Evolutionary conservation across 2,797 vertebrate genomes (phyloP), one percentile per base, ranked within the genome.

Genomic region (Apodemus agrarius): DNA sequence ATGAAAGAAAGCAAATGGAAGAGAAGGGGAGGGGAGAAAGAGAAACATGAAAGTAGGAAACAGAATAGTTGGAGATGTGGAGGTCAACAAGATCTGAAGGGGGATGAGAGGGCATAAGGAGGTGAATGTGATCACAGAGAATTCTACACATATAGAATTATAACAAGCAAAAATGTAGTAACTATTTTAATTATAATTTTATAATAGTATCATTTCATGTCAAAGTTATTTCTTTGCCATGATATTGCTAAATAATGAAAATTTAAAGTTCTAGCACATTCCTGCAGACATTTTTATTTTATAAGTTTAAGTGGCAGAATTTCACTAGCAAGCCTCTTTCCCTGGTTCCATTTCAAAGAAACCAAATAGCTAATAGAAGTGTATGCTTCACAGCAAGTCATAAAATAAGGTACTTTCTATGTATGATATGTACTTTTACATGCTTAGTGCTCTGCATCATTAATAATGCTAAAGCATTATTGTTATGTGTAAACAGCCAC

Each of bases 381-480:
- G 21, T 65, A 29, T 89, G 10, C 54, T 92, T 95, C 46, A 90
- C 40, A 92, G 46, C 59, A 76, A 90, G 59, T 69, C 85, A 93
- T 93, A 97, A 95, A 96, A 94, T 95, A 90, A 97, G 80, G 57
- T 59, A 72, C n/a, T 94, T 97, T 97, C 91, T 97, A 93, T 96
- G 91, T 93, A 92, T 82, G 11, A 37, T 82, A 82, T 86, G 14
- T 79, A 92, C 46, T 79, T 94, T 85, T 61, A 93, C 92, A 74
- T 81, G 59, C 46, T 95, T 88, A 49, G 31, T 61, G 79, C 43
- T 97, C 65, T 57, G 69, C 21, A 61, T 93, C 59, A 90, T 2
- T 90, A 91, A 34, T 96, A 95, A 97, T 90, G n/a, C n/a, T n/a
- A 78, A 95, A 95, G 10, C 89, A 76, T 75, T 94, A 43, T 82